A percentile compares a stretch with the other conserved stretches of the same genome.
phyloP scores from a whole-genome alignment of 2,888 invertebrate species.

The Ellobium chinense region DNA sequence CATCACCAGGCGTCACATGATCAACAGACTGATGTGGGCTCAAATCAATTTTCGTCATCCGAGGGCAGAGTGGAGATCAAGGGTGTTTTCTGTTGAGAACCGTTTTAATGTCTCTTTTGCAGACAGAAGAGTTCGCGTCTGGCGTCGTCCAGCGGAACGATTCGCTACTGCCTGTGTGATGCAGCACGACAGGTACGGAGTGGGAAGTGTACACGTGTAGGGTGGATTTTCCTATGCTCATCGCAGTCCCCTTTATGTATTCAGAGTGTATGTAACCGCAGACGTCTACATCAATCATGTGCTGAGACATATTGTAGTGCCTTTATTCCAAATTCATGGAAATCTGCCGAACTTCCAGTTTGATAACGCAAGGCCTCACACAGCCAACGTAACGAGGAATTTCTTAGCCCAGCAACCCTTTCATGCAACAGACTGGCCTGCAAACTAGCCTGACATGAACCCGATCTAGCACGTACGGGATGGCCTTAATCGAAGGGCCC shows the following conservation, averaged over 20 bases:
- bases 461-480: slow-evolving; percentile 10
- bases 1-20: background rate
- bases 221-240: background rate
- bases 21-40: background rate
- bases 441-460: slow-evolving; percentile 1
- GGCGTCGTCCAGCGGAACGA: slow-evolving; percentile 7
- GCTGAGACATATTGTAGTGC: background rate
- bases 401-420: slow-evolving; percentile 4
- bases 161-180: background rate
- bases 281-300: background rate
- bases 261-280: background rate
- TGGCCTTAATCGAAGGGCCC: background rate
- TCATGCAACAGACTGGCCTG: background rate
- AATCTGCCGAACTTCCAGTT: background rate
- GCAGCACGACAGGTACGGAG: background rate
- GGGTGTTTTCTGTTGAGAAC: slow-evolving; percentile 15
- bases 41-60: background rate
- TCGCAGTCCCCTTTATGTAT: background rate
- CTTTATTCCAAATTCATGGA: background rate
- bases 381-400: background rate
- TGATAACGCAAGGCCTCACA: background rate
- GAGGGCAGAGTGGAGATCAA: background rate
- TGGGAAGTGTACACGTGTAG: slow-evolving; percentile 15
- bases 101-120: slow-evolving; percentile 20
- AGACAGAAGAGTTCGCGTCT: slow-evolving; percentile 1